Conservation (phyloP, 2,888 invertebrate genomes). For the Thymelicus acteon region DNA sequence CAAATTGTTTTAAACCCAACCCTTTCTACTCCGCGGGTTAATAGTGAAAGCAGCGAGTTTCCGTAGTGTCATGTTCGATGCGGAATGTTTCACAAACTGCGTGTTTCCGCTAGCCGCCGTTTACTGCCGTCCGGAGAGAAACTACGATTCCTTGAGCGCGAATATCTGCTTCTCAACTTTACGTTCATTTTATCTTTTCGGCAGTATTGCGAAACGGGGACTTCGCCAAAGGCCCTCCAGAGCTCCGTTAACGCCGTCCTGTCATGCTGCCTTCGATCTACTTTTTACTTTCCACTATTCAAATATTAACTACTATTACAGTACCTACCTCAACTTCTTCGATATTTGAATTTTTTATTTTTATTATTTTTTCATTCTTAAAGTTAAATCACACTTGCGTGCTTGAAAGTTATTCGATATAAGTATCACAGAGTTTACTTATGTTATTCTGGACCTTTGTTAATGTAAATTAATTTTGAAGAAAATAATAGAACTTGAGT, state of each 20-base stretch:
- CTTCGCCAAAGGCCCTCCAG: constrained; percentile 78
- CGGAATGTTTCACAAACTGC: constrained; percentile 63
- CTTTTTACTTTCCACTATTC: constrained; percentile 77
- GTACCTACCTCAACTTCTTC: constrained; percentile 9
- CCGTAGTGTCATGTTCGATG: constrained; percentile 42
- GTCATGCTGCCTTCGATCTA: constrained; percentile 65
- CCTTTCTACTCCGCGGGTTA: not conserved
- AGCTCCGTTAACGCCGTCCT: constrained; percentile 79
- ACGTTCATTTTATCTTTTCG: constrained; percentile 84
- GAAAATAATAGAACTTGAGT: too few species aligned
- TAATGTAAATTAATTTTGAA: too few species aligned
- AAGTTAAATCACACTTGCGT: not conserved
- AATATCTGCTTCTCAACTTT: constrained; percentile 82
- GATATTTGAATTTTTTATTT: constrained; percentile 21
- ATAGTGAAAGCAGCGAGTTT: constrained; percentile 20
- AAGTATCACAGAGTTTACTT: too few species aligned
- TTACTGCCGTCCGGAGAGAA: constrained; percentile 79
- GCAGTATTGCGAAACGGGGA: constrained; percentile 80
- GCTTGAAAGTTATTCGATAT: not conserved
- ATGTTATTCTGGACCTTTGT: too few species aligned
- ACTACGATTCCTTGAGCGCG: constrained; percentile 81
- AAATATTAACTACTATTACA: constrained; percentile 67
- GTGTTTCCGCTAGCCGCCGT: constrained; percentile 64
- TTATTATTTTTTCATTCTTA: not conserved
- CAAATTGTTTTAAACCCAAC: not conserved